Conservation (phyloP, 2,797 vertebrate species). For the Champsocephalus gunnari region DNA sequence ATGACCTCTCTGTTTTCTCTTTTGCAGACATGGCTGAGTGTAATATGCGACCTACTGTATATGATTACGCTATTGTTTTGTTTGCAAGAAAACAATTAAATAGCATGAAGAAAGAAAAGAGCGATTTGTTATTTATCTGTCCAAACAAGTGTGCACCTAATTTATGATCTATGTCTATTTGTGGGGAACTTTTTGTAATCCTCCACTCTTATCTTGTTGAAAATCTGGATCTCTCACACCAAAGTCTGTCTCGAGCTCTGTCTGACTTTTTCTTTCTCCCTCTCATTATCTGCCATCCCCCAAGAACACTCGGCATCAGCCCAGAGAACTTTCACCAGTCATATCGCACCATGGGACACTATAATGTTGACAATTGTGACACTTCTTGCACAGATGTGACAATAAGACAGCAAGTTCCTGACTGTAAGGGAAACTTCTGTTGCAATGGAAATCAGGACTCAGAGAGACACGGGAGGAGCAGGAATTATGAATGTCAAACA, state of each 20-base stretch:
- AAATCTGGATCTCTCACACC: slow-evolving; percentile 17
- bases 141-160: slow-evolving; percentile 23
- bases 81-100: slow-evolving; percentile 6
- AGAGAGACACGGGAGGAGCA: too few species aligned
- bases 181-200: slow-evolving; percentile 20
- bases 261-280: slow-evolving; percentile 2
- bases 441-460: too few species aligned
- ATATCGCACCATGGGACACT: slow-evolving; percentile 14
- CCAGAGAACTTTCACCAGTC: too few species aligned
- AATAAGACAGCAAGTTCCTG: slow-evolving; percentile 27
- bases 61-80: slow-evolving; percentile 27
- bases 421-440: too few species aligned
- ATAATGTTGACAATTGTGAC: slow-evolving; percentile 1
- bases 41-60: slow-evolving; percentile 9
- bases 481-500: too few species aligned
- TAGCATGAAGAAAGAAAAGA: background rate
- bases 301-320: slow-evolving; percentile 7
- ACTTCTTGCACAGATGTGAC: slow-evolving; percentile 2
- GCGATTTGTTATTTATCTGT: slow-evolving; percentile 24
- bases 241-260: slow-evolving; percentile 6
- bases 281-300: slow-evolving; percentile 41
- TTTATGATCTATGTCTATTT: slow-evolving; percentile 34
- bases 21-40: slow-evolving; percentile 9
- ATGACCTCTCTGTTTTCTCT: slow-evolving; percentile 16
- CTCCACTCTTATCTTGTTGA: slow-evolving; percentile 30